Base-by-base conservation (phyloP, 2,888 invertebrate genomes). In the Tiliacea citrago region DNA sequence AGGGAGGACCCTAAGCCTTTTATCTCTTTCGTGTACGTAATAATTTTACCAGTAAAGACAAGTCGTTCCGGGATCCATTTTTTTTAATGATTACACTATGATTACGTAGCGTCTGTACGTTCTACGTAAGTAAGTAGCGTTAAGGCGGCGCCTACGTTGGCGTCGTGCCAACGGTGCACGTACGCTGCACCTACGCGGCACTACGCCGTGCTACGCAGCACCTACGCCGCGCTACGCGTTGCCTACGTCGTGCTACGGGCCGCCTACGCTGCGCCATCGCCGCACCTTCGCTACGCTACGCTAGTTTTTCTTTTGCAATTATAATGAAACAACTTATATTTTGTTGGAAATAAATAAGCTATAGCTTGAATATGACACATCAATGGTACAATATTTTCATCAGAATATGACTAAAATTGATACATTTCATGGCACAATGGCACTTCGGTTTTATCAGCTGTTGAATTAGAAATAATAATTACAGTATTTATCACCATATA, bases 341-440 rank as follows among this genome's bases (percentile, higher is more conserved):
- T 58, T 18, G 5, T 58, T 45, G n/a, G 16, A 55, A 66, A 51
- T 53, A 63, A 47, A 55, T 42, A 29, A 58, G 21, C 24, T 29
- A 39, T n/a, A 58, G 35, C 13, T 58, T 47, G 61, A 71, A 71
- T 53, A 57, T 29, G 42, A 29, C 45, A 69, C 42, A 60, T 71
- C 78, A 79, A 81, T 73, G 72, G 77, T 78, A 85, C 81, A 83
- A 76, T 68, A 60, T 47, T 47, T 57, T 62, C 45, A 55, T 65
- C 63, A 58, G 47, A 67, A 71, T n/a, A 63, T 66, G 51, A 61
- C 67, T 75, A 12, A 49, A 51, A 57, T 67, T 66, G 65, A 45
- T 66, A 77, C 57, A 76, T 61, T 77, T 49, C 61, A 84, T 82
- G 77, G 74, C 77, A 75, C 58, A 58, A 68, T 71, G 77, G 79